Evolutionary conservation across 2,888 invertebrate genomes (phyloP), one percentile per base, ranked within the genome.

Genomic region (Trachelus tabidus): DNA sequence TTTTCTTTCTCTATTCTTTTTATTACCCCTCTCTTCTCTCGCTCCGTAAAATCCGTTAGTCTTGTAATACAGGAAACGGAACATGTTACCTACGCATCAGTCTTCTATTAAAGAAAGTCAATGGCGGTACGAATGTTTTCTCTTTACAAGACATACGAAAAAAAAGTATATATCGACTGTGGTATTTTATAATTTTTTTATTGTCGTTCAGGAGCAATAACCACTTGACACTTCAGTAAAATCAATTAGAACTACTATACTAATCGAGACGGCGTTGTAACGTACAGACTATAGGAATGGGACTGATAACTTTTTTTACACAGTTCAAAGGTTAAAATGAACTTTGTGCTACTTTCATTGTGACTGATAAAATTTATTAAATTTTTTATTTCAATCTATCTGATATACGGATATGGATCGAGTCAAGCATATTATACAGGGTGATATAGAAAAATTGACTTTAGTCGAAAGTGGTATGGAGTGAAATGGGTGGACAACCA

Each of bases 161-260:
- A 40, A 56, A 56, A 56, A 9, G 23, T 9, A 71, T 68, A 35
- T 69, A 31, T 35, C 37, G 68, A 69, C 69, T 73, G 76, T 73
- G 35, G 76, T 79, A 79, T 79, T 79, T 79, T 76, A 76, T 74
- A 76, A 76, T 81, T 81, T 80, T 81, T 86, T 85, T 85, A 87
- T 83, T 83, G 83, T 84, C 83, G 82, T 83, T 81, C 80, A 79
- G 81, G 83, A 80, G 87, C 85, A 86, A 86, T 86, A 85, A 87
- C 81, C 87, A 89, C 85, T 89, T 89, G 88, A 86, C 89, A 86
- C 84, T 81, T 86, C 85, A 83, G 85, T 89, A 88, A 89, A 89
- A 88, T 85, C 88, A 89, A 89, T 89, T 89, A 89, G 88, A 88
- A 83, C 79, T 75, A 81, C 76, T 79, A 79, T 83, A 77, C 85